Conservation (phyloP, 2,113 vertebrate genomes). For the Mormyrus iriodes region DNA sequence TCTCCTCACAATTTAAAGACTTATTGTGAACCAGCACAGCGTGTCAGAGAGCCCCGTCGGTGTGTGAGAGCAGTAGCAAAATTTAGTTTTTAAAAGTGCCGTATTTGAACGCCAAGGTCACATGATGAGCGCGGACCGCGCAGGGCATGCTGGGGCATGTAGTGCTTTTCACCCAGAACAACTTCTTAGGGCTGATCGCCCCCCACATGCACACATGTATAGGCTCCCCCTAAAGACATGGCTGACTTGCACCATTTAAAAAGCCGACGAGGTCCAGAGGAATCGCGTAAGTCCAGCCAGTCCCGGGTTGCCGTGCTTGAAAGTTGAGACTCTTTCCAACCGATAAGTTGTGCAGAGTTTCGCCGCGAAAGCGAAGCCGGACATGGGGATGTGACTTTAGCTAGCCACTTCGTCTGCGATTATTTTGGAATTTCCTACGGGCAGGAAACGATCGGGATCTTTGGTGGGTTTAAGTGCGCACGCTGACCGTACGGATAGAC, state of each 20-base stretch:
- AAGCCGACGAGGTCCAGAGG: not conserved
- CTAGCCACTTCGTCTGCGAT: not conserved
- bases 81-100: not conserved
- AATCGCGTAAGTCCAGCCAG: not conserved
- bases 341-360: not conserved
- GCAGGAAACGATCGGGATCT: not conserved
- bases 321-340: not conserved
- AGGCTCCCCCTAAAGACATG: conserved; percentile 3
- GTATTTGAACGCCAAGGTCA: not conserved
- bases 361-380: not conserved
- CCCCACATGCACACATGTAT: not conserved
- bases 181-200: not conserved
- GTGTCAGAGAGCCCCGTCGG: not conserved
- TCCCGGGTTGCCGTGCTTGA: not conserved
- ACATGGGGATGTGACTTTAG: not conserved
- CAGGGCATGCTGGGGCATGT: not conserved
- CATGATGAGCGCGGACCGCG: not conserved
- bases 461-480: not conserved
- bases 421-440: not conserved
- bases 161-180: not conserved
- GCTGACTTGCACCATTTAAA: not conserved
- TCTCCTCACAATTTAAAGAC: not conserved
- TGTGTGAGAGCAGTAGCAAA: not conserved
- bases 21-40: not conserved
- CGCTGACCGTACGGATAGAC: not conserved